These are phyloP conservation scores for Allophyes oxyacanthae DNA, from an alignment of 2,888 invertebrate species.

Conservation along the genomic window DNA sequence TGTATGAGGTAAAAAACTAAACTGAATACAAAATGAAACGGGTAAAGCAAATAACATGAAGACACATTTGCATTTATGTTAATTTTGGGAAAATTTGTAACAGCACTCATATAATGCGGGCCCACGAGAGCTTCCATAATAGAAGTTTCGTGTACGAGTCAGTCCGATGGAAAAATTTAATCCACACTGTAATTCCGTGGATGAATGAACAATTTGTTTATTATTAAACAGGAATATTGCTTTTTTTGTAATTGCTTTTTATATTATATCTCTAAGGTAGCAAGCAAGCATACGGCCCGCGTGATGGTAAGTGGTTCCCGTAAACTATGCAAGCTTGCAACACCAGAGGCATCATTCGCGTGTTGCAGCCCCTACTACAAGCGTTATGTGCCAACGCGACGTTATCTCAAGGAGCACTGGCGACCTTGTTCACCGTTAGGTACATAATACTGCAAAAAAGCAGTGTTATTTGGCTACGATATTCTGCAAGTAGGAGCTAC, in stretches of 20 bases:
- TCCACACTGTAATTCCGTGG: constrained; percentile 34
- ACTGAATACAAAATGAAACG: constrained; percentile 62
- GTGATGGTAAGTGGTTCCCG: too few relatives aligned
- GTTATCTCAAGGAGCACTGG: too few relatives aligned
- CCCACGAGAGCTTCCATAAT: constrained; percentile 40
- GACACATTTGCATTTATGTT: constrained; percentile 78
- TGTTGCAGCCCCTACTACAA: too few relatives aligned
- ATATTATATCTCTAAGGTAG: too few relatives aligned
- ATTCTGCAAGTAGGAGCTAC: too few relatives aligned
- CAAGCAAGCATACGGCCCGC: too few relatives aligned
- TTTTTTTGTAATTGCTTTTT: constrained; percentile 33
- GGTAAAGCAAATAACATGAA: constrained; percentile 60
- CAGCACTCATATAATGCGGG: constrained; percentile 45
- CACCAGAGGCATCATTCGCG: too few relatives aligned
- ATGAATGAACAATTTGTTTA: constrained; percentile 42
- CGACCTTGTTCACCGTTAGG: too few relatives aligned
- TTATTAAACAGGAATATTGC: constrained; percentile 48
- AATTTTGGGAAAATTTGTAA: constrained; percentile 69
- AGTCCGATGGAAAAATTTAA: constrained; percentile 51
- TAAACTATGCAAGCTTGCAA: too few relatives aligned
- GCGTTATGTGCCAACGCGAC: too few relatives aligned
- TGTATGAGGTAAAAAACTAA: constrained; percentile 33
- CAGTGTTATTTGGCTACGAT: too few relatives aligned
- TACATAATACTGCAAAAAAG: too few relatives aligned
- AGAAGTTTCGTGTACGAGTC: constrained; percentile 41